A percentile compares a stretch with the other conserved stretches of the same genome.
These are phyloP conservation scores for Perca schrenkii DNA, from an alignment of 2,113 vertebrate genomes.

Conservation along the genomic window DNA sequence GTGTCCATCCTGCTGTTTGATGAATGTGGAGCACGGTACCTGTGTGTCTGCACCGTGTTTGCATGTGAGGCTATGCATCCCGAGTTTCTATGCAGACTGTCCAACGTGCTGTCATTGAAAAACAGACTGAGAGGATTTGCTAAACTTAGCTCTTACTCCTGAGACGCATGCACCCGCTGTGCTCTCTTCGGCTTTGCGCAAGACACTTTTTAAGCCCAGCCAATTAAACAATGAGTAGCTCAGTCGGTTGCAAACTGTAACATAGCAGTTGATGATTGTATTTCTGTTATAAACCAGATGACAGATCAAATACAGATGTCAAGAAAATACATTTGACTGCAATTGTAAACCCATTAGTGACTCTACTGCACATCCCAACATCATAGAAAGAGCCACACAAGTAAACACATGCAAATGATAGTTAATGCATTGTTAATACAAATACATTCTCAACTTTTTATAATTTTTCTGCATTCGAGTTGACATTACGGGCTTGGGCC, in stretches of 20 bases:
- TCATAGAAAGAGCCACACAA: background rate
- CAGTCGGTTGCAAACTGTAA: conserved; percentile 2
- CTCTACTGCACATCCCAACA: background rate
- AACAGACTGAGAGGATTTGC: conserved; percentile 81
- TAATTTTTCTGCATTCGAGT: background rate
- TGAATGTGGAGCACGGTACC: background rate
- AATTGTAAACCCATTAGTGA: background rate
- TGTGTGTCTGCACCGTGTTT: conserved; percentile 34
- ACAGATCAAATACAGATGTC: background rate
- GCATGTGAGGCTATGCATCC: conserved; percentile 54
- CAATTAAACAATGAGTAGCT: conserved; percentile 63
- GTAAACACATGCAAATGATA: background rate
- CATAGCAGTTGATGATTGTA: background rate
- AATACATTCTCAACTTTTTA: background rate
- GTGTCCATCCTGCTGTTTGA: background rate
- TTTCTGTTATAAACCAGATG: background rate
- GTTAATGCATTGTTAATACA: background rate
- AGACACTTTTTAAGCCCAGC: conserved; percentile 62
- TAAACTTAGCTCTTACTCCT: conserved; percentile 81
- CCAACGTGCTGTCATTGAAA: conserved; percentile 79
- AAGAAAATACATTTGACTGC: background rate
- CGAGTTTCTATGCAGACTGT: conserved; percentile 65
- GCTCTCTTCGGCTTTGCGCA: conserved; percentile 63
- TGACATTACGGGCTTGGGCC: too few relatives aligned
- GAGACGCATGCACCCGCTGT: conserved; percentile 67